Evolutionary conservation across 2,888 invertebrate species (phyloP).

Genomic region (Callosobruchus maculatus): DNA sequence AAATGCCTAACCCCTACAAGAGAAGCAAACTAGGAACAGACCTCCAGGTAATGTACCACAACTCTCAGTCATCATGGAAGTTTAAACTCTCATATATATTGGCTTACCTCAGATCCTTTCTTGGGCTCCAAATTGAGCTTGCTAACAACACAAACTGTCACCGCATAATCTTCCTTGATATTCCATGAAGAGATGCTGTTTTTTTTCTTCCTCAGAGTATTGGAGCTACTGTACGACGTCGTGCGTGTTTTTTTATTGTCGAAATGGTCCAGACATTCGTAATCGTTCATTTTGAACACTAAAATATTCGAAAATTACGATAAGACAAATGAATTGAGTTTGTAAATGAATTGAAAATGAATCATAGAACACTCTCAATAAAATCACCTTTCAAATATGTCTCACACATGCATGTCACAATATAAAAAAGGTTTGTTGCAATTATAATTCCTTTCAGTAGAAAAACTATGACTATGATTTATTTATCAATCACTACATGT

Average conservation of each 20-base stretch:
- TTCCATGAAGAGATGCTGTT: slow-evolving; percentile 69
- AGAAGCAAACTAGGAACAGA: too few relatives aligned
- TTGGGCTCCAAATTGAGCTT: slow-evolving; percentile 77
- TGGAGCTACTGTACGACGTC: slow-evolving; percentile 53
- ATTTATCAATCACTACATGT: too few relatives aligned
- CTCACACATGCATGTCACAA: too few relatives aligned
- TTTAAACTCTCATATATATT: background rate
- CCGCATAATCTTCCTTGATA: slow-evolving; percentile 64
- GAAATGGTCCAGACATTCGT: slow-evolving; percentile 52
- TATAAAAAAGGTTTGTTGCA: too few relatives aligned
- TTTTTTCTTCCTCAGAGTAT: slow-evolving; percentile 66
- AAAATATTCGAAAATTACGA: slow-evolving; percentile 7
- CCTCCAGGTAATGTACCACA: too few relatives aligned
- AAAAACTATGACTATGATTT: too few relatives aligned
- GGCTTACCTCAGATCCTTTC: slow-evolving; percentile 63
- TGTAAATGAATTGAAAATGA: too few relatives aligned
- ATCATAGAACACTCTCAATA: too few relatives aligned
- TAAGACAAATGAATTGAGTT: too few relatives aligned
- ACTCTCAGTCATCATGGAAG: background rate
- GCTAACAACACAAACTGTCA: slow-evolving; percentile 67
- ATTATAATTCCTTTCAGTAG: too few relatives aligned
- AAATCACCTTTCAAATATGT: too few relatives aligned
- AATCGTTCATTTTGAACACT: slow-evolving; percentile 54
- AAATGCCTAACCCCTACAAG: too few relatives aligned
- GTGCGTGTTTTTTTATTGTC: slow-evolving; percentile 55